phyloP scores from a whole-genome alignment of 2,113 vertebrate genomes.

The Microcebus griseorufus region DNA sequence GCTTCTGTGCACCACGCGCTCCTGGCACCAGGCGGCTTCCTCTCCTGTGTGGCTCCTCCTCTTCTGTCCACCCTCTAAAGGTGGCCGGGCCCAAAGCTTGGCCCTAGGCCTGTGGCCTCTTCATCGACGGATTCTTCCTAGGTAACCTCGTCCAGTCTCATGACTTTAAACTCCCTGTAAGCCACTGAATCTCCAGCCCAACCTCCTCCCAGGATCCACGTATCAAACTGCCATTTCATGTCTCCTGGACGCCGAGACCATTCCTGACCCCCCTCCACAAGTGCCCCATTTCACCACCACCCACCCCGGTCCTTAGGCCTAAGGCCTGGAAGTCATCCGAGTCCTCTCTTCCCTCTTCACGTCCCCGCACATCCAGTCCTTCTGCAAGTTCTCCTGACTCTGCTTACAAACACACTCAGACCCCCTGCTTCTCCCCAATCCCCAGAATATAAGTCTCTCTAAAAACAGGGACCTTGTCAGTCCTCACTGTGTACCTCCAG shows the following conservation, averaged over 20 bases:
- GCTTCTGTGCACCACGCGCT: not conserved
- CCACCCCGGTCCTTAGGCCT: not conserved
- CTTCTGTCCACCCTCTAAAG: not conserved
- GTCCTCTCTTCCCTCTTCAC: not conserved
- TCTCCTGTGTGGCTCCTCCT: not conserved
- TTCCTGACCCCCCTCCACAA: not conserved
- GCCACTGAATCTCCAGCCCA: not conserved
- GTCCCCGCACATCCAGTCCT: not conserved
- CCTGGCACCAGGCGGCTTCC: not conserved
- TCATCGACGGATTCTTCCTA: not conserved
- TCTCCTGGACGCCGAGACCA: not conserved
- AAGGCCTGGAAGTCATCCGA: not conserved
- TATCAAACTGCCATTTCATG: not conserved
- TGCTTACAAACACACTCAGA: no score
- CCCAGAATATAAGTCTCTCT: not conserved
- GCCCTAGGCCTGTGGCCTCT: not conserved
- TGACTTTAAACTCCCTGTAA: not conserved
- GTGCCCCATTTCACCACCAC: not conserved
- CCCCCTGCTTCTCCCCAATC: not conserved
- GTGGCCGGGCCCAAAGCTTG: not conserved
- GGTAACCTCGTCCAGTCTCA: not conserved
- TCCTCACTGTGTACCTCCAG: not conserved
- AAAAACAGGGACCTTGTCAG: not conserved
- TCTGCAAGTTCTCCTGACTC: not conserved
- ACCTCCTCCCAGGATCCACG: not conserved